Conservation (phyloP, 64 coral and sea anemone species). For the Montipora capricornis region DNA sequence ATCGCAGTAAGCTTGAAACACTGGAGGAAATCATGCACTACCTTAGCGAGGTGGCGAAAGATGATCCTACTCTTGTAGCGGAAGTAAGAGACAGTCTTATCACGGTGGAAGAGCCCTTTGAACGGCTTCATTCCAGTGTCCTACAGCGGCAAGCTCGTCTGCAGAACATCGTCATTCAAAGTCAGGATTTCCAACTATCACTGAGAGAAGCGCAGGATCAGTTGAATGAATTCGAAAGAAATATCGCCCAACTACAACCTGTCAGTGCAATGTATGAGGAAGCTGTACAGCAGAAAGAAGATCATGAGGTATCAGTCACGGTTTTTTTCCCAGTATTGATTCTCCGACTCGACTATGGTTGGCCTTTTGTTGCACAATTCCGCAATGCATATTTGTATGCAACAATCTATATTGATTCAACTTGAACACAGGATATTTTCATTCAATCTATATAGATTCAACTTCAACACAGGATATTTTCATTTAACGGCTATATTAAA, state of each 20-base stretch:
- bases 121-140: constrained; percentile 80
- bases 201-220: constrained; percentile 77
- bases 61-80: constrained; percentile 80
- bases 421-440: too few relatives aligned
- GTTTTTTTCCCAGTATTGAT: not conserved
- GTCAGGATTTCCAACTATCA: constrained; percentile 83
- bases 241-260: constrained; percentile 49
- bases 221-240: constrained; percentile 80
- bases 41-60: constrained; percentile 63
- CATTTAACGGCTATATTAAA: too few relatives aligned
- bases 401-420: too few relatives aligned
- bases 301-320: constrained; percentile 80
- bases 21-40: constrained; percentile 78
- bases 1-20: constrained; percentile 80
- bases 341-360: too few relatives aligned
- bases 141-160: constrained; percentile 73
- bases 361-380: too few relatives aligned
- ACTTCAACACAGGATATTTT: too few relatives aligned
- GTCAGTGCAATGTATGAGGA: constrained; percentile 79
- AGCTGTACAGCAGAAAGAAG: constrained; percentile 73
- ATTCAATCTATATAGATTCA: too few relatives aligned
- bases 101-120: constrained; percentile 74
- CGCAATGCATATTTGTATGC: too few relatives aligned
- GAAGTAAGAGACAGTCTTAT: constrained; percentile 77
- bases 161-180: constrained; percentile 82